Base-by-base conservation (phyloP, 2,113 vertebrate genomes). In the Indicator indicator region DNA sequence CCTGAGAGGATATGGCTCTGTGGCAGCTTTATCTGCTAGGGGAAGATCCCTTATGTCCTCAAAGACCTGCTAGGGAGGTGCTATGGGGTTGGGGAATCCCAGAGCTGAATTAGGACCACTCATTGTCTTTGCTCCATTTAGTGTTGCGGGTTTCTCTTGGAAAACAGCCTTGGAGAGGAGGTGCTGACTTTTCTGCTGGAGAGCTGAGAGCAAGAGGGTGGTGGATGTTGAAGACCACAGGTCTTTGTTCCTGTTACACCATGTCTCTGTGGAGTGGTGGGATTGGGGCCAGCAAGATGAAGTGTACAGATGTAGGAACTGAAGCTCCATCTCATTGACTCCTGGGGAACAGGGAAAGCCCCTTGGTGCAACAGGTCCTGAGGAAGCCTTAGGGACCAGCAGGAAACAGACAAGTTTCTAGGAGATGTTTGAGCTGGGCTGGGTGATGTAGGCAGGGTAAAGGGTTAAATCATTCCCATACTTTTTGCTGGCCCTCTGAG, bases 1-100 rank as follows among this genome's bases (percentile, higher is more conserved):
- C 40, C 5, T 0, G 28, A 64, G 32, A 12, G 46, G 1, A 30
- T 30, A 11, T 1, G 6, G 6, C 55, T 69, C 33, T 56, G 2
- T 0, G 0, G 52, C n/a, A 20, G 30, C 8, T 36, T 64, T 36
- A 10, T 8, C 14, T 38, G 26, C 9, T 32, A 48, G 21, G 68
- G 17, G 8, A 68, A 76, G 54, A 40, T 65, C 32, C 33, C 44
- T 10, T 1, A 0, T 50, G 28, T 60, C 54, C n/a, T 44, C 2
- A 12, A 28, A 70, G 38, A 89, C n/a, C 15, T 59, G 77, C 5
- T 67, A 59, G 15, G 70, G 12, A 67, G 48, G 58, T 33, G 12
- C 30, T 59, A 16, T 63, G 50, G 84, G 50, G 21, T 23, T 74
- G 44, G 52, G 15, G 56, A 60, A 81, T 7, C 21, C 20, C 40